Percentiles rank a stretch among this genome's conserved stretches.
phyloP scores from a whole-genome alignment of 2,888 invertebrate species.

The Rhagophthalmus giganteus region DNA sequence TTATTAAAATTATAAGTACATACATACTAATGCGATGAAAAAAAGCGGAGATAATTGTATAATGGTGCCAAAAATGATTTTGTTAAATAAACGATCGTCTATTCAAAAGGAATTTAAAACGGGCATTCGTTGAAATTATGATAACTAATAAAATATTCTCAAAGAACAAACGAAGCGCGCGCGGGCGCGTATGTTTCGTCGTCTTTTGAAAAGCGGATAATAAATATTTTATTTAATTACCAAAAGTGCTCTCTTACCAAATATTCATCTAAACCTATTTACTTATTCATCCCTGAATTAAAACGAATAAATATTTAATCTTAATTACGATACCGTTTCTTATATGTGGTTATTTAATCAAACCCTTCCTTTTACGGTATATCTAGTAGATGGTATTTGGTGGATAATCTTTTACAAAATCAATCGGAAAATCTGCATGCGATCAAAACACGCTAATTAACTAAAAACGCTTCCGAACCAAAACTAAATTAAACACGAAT shows the following conservation, averaged over 20 bases:
- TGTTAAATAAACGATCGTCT: background rate
- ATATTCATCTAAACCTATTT: constrained; percentile 27
- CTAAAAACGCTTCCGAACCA: constrained; percentile 16
- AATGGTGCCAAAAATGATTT: background rate
- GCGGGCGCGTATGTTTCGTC: constrained; percentile 30
- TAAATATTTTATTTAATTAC: constrained; percentile 35
- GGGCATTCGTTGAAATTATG: constrained; percentile 8
- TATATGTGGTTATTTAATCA: constrained; percentile 14
- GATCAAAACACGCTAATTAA: constrained; percentile 19
- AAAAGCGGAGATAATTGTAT: too few species aligned
- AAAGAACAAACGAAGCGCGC: constrained; percentile 34
- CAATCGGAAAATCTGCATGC: too few species aligned
- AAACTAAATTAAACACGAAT: constrained; percentile 24
- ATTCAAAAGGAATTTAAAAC: background rate
- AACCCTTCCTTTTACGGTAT: constrained; percentile 1
- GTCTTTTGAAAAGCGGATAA: constrained; percentile 29
- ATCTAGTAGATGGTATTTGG: too few species aligned
- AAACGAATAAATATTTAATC: constrained; percentile 31
- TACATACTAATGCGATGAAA: too few species aligned
- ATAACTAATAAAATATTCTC: constrained; percentile 35
- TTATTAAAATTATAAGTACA: too few species aligned
- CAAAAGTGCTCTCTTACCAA: constrained; percentile 29
- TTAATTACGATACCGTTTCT: constrained; percentile 24
- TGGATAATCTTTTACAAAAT: too few species aligned
- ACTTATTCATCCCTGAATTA: constrained; percentile 28